Percentiles rank a stretch among this genome's conserved stretches.
phyloP scores from a whole-genome alignment of 2,888 invertebrate genomes.

The Dyspetes luteomarginatus region DNA sequence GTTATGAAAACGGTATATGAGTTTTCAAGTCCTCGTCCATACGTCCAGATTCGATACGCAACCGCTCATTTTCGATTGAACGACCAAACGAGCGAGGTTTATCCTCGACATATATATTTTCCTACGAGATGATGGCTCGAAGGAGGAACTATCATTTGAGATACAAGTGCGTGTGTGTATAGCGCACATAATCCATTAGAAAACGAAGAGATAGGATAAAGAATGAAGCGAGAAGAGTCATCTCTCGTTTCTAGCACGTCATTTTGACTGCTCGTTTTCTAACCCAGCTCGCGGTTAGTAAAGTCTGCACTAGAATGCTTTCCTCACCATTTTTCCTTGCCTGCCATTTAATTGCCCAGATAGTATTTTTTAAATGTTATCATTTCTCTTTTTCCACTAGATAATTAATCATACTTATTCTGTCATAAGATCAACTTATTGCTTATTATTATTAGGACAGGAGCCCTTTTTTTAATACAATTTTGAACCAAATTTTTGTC shows the following conservation, averaged over 20 bases:
- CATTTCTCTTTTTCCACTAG: too few relatives aligned
- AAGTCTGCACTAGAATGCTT: too few relatives aligned
- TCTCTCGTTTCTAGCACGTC: not conserved
- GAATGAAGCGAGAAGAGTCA: not conserved
- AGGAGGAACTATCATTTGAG: not conserved
- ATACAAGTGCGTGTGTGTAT: not conserved
- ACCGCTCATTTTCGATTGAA: conserved; percentile 63
- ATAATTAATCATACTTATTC: too few relatives aligned
- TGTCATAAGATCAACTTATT: too few relatives aligned
- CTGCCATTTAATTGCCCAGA: too few relatives aligned
- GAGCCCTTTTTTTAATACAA: too few relatives aligned
- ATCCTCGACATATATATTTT: conserved; percentile 33
- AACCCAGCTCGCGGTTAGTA: conserved; percentile 23
- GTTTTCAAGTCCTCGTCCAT: conserved; percentile 22
- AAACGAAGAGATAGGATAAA: not conserved
- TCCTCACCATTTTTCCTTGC: too few relatives aligned
- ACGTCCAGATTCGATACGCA: conserved; percentile 41
- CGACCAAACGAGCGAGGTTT: conserved; percentile 50
- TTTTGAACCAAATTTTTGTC: too few relatives aligned
- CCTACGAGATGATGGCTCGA: conserved; percentile 30
- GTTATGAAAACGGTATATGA: conserved; percentile 35
- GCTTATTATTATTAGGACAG: too few relatives aligned
- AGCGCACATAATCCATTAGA: not conserved
- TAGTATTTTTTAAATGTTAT: too few relatives aligned
- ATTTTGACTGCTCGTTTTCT: conserved; percentile 41